Evolutionary conservation across 2,113 vertebrate genomes (phyloP).

Genomic region (Cranoglanis bouderius): DNA sequence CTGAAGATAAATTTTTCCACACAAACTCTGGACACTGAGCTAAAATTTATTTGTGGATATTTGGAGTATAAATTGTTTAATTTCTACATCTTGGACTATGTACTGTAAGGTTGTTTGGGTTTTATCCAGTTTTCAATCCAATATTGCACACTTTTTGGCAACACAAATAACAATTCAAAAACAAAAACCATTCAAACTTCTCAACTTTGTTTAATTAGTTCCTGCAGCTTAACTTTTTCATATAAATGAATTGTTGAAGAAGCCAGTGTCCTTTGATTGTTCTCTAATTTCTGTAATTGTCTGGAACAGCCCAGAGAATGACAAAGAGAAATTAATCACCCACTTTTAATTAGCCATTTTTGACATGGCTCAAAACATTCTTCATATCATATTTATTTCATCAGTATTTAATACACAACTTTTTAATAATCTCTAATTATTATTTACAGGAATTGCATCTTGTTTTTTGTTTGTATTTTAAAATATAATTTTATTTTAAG

Average conservation of each 20-base stretch:
- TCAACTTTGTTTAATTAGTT: not conserved
- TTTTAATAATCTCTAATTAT: not conserved
- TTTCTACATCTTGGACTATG: not conserved
- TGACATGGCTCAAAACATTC: not conserved
- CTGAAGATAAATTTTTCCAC: not conserved
- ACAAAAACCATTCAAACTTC: not conserved
- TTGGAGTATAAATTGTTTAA: not conserved
- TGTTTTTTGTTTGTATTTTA: not conserved
- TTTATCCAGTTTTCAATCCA: not conserved
- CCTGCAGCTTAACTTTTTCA: constrained; percentile 8
- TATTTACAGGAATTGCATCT: not conserved
- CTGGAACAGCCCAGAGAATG: not conserved
- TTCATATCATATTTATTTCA: not conserved
- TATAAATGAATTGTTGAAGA: not conserved
- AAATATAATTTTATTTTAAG: not conserved
- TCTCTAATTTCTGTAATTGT: not conserved
- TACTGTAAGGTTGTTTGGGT: not conserved
- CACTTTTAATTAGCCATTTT: not conserved
- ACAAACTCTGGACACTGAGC: not conserved
- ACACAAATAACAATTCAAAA: not conserved
- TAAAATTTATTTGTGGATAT: not conserved
- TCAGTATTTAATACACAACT: not conserved
- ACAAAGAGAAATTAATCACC: not conserved
- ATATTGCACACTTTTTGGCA: not conserved
- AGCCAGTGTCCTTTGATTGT: not conserved